Conservation (phyloP, 92 coral and sea anemone species). For the Siderastrea siderea region DNA sequence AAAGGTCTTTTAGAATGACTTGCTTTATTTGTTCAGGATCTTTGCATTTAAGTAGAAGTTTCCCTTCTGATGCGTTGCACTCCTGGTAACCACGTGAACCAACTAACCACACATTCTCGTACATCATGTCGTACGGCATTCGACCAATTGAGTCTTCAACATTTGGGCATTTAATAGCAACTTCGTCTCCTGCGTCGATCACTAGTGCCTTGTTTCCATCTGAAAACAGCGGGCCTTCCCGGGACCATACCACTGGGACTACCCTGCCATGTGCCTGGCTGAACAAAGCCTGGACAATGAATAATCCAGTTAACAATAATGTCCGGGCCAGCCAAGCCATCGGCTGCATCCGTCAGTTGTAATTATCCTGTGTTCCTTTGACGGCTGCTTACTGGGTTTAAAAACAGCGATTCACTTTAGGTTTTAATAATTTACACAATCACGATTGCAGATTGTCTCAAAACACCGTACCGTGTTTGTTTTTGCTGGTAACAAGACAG, state of each 20-base stretch:
- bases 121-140: conserved; percentile 50
- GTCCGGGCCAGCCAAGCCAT: background rate
- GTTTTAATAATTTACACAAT: conserved; percentile 11
- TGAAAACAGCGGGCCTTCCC: conserved; percentile 28
- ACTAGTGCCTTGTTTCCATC: conserved; percentile 34
- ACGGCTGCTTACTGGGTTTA: background rate
- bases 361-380: background rate
- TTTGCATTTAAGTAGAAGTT: conserved; percentile 53
- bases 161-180: conserved; percentile 39
- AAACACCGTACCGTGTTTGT: background rate
- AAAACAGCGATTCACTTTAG: background rate
- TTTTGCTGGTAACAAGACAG: conserved; percentile 27
- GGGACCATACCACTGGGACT: conserved; percentile 36
- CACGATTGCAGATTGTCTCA: background rate
- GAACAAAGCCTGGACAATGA: background rate
- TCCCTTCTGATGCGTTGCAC: conserved; percentile 71
- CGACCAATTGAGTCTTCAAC: background rate
- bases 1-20: conserved; percentile 33
- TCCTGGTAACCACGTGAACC: conserved; percentile 33
- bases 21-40: conserved; percentile 47
- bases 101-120: conserved; percentile 72
- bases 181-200: conserved; percentile 18
- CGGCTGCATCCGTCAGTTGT: background rate
- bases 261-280: background rate
- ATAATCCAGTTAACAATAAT: background rate